A percentile compares a stretch with the other conserved stretches of the same genome.
Evolutionary conservation across 2,888 invertebrate genomes (phyloP).

Genomic region (Masnerella sp.): DNA sequence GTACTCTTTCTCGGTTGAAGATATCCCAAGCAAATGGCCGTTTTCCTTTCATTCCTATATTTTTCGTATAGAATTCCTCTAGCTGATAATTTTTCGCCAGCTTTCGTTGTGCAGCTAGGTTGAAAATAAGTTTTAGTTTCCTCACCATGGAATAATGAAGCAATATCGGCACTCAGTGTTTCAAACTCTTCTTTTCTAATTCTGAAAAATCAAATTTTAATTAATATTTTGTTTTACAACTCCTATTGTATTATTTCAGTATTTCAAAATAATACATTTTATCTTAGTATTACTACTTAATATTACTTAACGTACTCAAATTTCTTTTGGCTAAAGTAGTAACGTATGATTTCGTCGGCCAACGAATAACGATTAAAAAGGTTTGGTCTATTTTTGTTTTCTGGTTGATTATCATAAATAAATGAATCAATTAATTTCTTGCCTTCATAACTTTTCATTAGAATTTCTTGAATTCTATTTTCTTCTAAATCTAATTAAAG

Average conservation of each 20-base stretch:
- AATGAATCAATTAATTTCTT: neutral
- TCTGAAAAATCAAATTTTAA: conserved; percentile 1
- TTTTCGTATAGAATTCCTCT: conserved; percentile 12
- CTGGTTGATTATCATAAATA: neutral
- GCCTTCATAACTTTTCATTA: conserved; percentile 4
- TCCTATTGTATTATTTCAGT: too few species aligned
- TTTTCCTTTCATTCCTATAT: conserved; percentile 15
- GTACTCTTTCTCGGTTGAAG: neutral
- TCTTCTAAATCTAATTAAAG: too few species aligned
- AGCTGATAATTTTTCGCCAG: neutral
- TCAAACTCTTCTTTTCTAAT: conserved; percentile 1
- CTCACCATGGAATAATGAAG: neutral
- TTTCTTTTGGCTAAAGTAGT: conserved; percentile 1
- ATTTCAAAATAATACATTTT: neutral
- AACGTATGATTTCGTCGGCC: neutral
- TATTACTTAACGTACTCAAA: conserved; percentile 10
- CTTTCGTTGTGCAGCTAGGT: neutral
- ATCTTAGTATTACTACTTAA: too few species aligned
- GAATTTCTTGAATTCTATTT: neutral
- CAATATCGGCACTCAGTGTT: neutral
- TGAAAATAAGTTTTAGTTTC: conserved; percentile 1
- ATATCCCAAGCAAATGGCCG: conserved; percentile 7
- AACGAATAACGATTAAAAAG: conserved; percentile 4
- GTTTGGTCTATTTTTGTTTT: neutral
- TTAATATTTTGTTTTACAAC: neutral